Evolutionary conservation across 2,797 vertebrate species (phyloP).

Genomic region (Masticophis lateralis): DNA sequence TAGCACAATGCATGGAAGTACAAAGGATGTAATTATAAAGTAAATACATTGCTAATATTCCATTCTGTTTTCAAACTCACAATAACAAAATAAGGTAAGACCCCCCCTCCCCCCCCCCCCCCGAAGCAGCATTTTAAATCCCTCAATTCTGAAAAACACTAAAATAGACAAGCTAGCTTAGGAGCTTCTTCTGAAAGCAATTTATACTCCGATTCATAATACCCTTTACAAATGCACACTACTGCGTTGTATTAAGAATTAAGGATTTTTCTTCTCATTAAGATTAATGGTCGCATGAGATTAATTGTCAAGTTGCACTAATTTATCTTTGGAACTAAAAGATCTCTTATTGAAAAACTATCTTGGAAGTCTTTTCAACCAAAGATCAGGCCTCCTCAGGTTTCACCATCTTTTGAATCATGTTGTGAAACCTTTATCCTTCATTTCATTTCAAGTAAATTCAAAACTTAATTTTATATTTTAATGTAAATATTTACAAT

Average conservation of each 20-base stretch:
- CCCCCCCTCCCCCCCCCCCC: too few species aligned
- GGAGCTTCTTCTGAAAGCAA: neutral
- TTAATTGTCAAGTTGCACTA: neutral
- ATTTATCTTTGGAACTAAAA: constrained; percentile 25
- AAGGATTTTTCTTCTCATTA: constrained; percentile 42
- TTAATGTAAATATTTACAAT: constrained; percentile 33
- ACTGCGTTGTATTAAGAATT: neutral
- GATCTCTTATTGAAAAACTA: constrained; percentile 46
- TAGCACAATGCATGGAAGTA: constrained; percentile 15
- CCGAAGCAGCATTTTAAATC: constrained; percentile 5
- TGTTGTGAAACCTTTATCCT: fast-evolving
- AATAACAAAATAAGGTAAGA: constrained; percentile 21
- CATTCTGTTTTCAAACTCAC: neutral
- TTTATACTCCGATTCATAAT: neutral
- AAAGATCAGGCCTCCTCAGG: constrained; percentile 25
- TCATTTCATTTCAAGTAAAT: constrained; percentile 2
- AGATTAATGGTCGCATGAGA: constrained; percentile 12
- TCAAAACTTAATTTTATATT: constrained; percentile 23
- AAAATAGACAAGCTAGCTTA: constrained; percentile 5
- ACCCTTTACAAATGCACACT: neutral
- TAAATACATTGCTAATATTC: constrained; percentile 22
- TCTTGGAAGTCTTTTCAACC: constrained; percentile 33
- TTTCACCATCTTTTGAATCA: constrained; percentile 28
- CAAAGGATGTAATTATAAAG: neutral
- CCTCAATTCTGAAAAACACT: constrained; percentile 23